Percentiles rank a stretch among this genome's conserved stretches.
phyloP scores from a whole-genome alignment of 2,797 vertebrate genomes.

The Octomys mimax region DNA sequence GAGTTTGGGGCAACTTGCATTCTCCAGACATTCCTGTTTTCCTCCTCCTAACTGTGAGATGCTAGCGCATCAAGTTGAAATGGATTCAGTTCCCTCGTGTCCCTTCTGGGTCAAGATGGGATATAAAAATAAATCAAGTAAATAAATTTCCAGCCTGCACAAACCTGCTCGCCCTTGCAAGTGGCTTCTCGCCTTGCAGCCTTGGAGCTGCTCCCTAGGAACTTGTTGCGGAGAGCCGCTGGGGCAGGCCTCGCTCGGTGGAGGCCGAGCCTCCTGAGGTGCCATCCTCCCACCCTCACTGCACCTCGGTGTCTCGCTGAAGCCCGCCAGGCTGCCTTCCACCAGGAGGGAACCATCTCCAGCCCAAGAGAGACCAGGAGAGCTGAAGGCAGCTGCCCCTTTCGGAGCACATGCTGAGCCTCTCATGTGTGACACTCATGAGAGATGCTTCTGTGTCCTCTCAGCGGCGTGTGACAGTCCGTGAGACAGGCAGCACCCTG shows the following conservation, averaged over 20 bases:
- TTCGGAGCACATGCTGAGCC: rapidly evolving
- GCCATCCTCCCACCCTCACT: rapidly evolving
- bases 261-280: background rate
- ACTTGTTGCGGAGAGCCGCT: rapidly evolving
- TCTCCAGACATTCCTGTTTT: background rate
- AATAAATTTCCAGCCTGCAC: rapidly evolving
- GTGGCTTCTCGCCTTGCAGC: background rate
- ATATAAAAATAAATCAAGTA: background rate
- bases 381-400: rapidly evolving
- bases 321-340: rapidly evolving
- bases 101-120: background rate
- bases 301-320: background rate
- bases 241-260: rapidly evolving
- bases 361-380: rapidly evolving
- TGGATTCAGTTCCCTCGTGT: background rate
- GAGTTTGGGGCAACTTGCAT: background rate
- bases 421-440: rapidly evolving
- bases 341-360: background rate
- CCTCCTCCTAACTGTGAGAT: background rate
- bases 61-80: background rate
- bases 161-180: background rate
- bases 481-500: rapidly evolving
- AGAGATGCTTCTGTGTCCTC: background rate
- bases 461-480: rapidly evolving
- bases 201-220: background rate